Percentiles rank a stretch among this genome's conserved stretches.
Evolutionary conservation across 2,888 invertebrate genomes (phyloP).

Genomic region (Drosophila vallismaia): DNA sequence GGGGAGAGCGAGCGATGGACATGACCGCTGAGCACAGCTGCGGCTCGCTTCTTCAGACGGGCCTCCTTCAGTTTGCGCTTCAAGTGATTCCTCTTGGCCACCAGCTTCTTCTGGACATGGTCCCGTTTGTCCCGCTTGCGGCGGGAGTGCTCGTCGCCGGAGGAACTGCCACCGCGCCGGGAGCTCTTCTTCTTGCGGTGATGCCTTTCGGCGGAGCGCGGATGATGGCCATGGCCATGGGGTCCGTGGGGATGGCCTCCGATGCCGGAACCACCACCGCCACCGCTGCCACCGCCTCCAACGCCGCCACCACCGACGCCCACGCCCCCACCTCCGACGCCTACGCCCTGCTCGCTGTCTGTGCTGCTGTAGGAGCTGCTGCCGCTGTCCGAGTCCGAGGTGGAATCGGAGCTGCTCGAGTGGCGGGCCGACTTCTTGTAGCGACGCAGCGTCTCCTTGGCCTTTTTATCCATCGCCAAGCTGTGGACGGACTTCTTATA

Average conservation of each 20-base stretch:
- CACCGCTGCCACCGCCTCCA: constrained; percentile 16
- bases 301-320: constrained; percentile 9
- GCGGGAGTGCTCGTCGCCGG: constrained; percentile 84
- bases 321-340: constrained; percentile 16
- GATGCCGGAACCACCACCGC: not conserved
- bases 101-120: constrained; percentile 83
- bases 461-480: constrained; percentile 81
- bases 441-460: constrained; percentile 81
- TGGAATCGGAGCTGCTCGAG: constrained; percentile 82
- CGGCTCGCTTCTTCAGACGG: constrained; percentile 81
- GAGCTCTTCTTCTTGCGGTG: constrained; percentile 84
- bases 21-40: constrained; percentile 76
- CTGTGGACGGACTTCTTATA: not conserved
- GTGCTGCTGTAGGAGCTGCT: constrained; percentile 83
- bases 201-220: constrained; percentile 67
- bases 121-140: constrained; percentile 82
- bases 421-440: constrained; percentile 81
- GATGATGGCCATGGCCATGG: constrained; percentile 53
- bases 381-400: constrained; percentile 81
- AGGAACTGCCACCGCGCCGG: constrained; percentile 84
- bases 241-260: constrained; percentile 27
- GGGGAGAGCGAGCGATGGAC: constrained; percentile 80
- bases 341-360: constrained; percentile 70
- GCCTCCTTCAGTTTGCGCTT: constrained; percentile 83
- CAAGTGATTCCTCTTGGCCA: constrained; percentile 82